These are phyloP conservation scores for Xanthorhoe spadicearia DNA, from an alignment of 2,888 invertebrate species.

Conservation along the genomic window DNA sequence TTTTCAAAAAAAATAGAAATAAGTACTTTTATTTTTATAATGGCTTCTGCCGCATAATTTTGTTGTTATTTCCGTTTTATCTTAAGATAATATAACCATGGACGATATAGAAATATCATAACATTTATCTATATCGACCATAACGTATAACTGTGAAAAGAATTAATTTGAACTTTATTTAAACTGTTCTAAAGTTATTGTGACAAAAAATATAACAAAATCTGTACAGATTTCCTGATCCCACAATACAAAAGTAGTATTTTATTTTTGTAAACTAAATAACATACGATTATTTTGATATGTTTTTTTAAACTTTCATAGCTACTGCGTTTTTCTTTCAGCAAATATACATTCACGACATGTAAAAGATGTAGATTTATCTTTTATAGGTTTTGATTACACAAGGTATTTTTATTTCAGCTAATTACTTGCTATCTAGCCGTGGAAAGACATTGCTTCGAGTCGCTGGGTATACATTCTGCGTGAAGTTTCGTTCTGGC, in stretches of 20 bases:
- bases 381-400: neutral
- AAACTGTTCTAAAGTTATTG: too few species aligned
- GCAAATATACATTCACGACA: too few species aligned
- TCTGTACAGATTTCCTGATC: too few species aligned
- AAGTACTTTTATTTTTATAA: neutral
- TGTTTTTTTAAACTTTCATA: conserved; percentile 34
- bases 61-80: too few species aligned
- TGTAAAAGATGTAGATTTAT: neutral
- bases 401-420: conserved; percentile 6
- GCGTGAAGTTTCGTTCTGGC: conserved; percentile 31
- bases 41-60: neutral
- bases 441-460: conserved; percentile 46
- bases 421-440: conserved; percentile 39
- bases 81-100: too few species aligned
- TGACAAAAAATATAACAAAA: too few species aligned
- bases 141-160: too few species aligned
- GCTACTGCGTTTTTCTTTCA: too few species aligned
- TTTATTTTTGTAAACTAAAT: neutral
- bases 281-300: neutral
- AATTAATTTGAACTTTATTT: too few species aligned
- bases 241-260: neutral
- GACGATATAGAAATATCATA: too few species aligned
- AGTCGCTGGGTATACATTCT: conserved; percentile 50
- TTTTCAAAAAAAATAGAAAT: neutral
- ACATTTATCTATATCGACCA: too few species aligned